Percentiles rank a stretch among this genome's conserved stretches.
phyloP scores from a whole-genome alignment of 2,797 vertebrate genomes.

The Poecilia picta region DNA sequence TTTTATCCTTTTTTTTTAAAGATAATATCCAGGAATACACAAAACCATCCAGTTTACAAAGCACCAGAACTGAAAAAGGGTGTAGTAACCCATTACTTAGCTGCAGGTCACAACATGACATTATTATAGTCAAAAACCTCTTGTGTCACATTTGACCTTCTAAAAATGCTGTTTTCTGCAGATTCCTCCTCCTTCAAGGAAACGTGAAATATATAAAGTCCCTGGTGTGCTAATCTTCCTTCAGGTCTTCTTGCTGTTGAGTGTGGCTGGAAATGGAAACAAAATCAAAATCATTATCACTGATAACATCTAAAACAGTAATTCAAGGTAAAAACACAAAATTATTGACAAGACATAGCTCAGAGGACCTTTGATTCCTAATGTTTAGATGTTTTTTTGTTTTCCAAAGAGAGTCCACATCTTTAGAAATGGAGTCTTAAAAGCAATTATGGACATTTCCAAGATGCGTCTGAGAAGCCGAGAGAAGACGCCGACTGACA shows the following conservation, averaged over 20 bases:
- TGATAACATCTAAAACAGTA: background rate
- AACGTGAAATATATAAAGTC: background rate
- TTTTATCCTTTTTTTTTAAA: background rate
- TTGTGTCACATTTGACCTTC: background rate
- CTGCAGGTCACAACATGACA: background rate
- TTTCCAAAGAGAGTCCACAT: background rate
- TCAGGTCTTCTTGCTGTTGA: background rate
- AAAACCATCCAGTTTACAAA: background rate
- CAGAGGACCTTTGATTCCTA: background rate
- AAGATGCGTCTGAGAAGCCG: slow-evolving; percentile 15
- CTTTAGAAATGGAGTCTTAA: slow-evolving; percentile 17
- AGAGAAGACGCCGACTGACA: slow-evolving; percentile 32
- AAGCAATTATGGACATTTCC: slow-evolving; percentile 12
- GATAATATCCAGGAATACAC: background rate
- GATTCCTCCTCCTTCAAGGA: background rate
- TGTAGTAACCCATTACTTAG: background rate
- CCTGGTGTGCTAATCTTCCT: background rate
- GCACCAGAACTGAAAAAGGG: background rate
- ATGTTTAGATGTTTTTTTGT: background rate
- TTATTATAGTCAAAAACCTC: background rate
- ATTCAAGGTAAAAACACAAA: background rate
- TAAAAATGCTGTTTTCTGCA: background rate
- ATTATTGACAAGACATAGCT: background rate
- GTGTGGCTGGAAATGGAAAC: background rate
- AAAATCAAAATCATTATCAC: background rate